Percentiles rank a stretch among this genome's conserved stretches.
Conservation (phyloP, 2,797 vertebrate genomes). For the Sphaeramia orbicularis region DNA sequence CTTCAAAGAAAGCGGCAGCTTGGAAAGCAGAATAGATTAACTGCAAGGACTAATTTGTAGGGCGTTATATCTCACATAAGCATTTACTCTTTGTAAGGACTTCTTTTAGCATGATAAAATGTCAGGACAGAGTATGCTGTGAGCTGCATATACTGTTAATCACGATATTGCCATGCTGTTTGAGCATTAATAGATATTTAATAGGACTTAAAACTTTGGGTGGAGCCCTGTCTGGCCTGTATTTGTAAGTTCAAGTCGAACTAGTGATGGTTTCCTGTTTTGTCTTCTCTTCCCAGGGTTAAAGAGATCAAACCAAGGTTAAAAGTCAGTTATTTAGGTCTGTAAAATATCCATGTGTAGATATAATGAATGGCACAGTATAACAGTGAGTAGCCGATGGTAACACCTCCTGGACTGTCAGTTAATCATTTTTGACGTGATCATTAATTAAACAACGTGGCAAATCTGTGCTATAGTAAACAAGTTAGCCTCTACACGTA, state of each 20-base stretch:
- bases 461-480: slow-evolving; percentile 38
- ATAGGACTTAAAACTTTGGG: neutral
- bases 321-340: neutral
- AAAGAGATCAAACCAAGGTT: neutral
- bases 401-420: too few species aligned
- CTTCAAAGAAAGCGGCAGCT: too few species aligned
- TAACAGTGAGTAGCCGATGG: too few species aligned
- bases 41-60: too few species aligned
- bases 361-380: neutral
- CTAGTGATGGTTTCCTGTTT: neutral
- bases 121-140: too few species aligned
- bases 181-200: neutral
- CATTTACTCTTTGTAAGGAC: too few species aligned
- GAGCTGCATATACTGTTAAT: too few species aligned
- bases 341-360: neutral
- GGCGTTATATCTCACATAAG: too few species aligned
- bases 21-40: too few species aligned
- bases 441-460: slow-evolving; percentile 50
- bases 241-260: slow-evolving; percentile 7
- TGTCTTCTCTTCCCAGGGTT: neutral
- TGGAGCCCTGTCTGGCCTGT: slow-evolving; percentile 4
- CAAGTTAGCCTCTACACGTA: slow-evolving; percentile 2
- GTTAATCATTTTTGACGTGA: neutral
- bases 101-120: too few species aligned
- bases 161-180: too few species aligned